Base-by-base conservation (phyloP, 2,113 vertebrate genomes). In the Asarcornis scutulata region DNA sequence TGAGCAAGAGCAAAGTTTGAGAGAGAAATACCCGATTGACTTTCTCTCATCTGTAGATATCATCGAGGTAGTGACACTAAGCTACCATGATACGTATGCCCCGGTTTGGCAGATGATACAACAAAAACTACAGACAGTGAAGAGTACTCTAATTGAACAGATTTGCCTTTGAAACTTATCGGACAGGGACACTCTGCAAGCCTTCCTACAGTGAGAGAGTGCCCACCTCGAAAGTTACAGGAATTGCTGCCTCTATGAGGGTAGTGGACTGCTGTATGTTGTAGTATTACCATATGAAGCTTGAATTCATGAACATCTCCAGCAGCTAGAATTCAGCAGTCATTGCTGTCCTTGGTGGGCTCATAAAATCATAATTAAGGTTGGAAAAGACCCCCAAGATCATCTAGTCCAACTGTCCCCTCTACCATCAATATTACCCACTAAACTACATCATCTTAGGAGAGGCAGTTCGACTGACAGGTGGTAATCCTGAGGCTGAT, bases 251-350 rank as follows among this genome's bases (percentile, higher is more conserved):
- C 20, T 72, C 13, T 2, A 0, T 31, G 66, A 79, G 77, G 46
- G 18, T 14, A 53, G 38, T 1, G 0, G 26, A 42, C 42, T 27
- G 13, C 23, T 58, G 8, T 21, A 7, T 91, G 10, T 86, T 71
- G 5, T 27, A 25, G 7, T 31, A 3, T 38, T 48, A n/a, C 50
- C 31, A 50, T 6, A 2, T 31, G 17, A 59, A 32, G 6, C 74
- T 0, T 0, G 40, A 22, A 21, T 80, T 58, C 26, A 66, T 25
- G 11, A 25, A 68, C 4, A 0, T 27, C 3, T 88, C 31, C 74
- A 40, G 10, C 16, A 48, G 53, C 32, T 63, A 53, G 17, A 79
- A 56, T 64, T 89, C 23, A 55, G 36, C 31, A 56, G 55, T 75
- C 7, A 1, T 55, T 86, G 29, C 14, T 91, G 36, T 16, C 29